These are phyloP conservation scores for Lordiphosa collinella DNA, from an alignment of 1,140 invertebrate species.

Conservation along the genomic window DNA sequence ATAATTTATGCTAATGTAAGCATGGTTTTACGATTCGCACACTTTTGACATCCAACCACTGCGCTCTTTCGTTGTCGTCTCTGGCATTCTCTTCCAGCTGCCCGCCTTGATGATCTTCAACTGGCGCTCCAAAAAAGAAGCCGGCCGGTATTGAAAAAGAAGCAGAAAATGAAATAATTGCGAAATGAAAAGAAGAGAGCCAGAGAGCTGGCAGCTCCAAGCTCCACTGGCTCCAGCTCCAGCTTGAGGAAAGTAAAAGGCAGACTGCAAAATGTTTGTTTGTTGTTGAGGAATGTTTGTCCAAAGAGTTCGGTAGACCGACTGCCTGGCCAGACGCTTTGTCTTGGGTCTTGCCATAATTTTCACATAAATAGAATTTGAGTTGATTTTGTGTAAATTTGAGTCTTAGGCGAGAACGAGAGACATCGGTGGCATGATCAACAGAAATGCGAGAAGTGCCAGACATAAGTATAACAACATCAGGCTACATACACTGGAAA, in stretches of 20 bases:
- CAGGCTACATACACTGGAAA: constrained; percentile 3
- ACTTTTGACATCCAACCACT: too few species aligned
- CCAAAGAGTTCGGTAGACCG: constrained; percentile 12
- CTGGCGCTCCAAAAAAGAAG: constrained; percentile 49
- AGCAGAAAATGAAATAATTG: constrained; percentile 42
- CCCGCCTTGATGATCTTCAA: constrained; percentile 23
- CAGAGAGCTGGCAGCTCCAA: not conserved
- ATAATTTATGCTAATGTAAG: constrained; percentile 25
- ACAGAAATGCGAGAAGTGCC: constrained; percentile 32
- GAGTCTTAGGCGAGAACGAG: constrained; percentile 15
- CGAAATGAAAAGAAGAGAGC: constrained; percentile 16
- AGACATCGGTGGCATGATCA: constrained; percentile 33
- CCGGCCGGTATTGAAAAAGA: constrained; percentile 57
- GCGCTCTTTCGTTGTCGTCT: too few species aligned
- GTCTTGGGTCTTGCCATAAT: constrained; percentile 29
- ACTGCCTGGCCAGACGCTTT: constrained; percentile 35
- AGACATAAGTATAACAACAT: not conserved
- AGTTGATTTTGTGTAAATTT: constrained; percentile 14
- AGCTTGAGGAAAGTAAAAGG: constrained; percentile 62
- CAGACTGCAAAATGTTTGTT: constrained; percentile 20
- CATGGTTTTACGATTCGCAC: not conserved
- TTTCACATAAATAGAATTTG: constrained; percentile 42
- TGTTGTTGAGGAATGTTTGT: constrained; percentile 27
- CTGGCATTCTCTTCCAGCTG: constrained; percentile 18
- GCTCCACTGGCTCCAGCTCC: too few species aligned